phyloP scores from a whole-genome alignment of 2,113 vertebrate genomes.

The Corythaeola cristata region DNA sequence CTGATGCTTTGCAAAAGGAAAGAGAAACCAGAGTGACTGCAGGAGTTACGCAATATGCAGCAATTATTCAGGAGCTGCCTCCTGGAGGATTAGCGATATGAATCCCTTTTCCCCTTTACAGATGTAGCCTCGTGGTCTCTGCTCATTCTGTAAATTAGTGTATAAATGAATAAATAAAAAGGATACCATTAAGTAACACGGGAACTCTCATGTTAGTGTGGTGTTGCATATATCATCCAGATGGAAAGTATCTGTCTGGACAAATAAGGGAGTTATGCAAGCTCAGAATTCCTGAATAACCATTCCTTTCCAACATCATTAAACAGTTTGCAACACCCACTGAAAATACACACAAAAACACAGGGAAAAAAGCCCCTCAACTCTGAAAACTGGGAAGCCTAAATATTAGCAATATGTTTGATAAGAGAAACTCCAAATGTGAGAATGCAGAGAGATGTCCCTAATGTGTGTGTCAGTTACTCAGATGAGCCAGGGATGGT shows the following conservation, averaged over 20 bases:
- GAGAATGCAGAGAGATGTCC: not conserved
- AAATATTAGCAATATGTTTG: not conserved
- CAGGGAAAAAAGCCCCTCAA: accelerated
- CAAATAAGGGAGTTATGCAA: constrained; percentile 33
- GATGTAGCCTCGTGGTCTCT: not conserved
- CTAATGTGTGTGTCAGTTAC: not conserved
- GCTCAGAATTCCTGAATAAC: constrained; percentile 10
- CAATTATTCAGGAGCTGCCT: not conserved
- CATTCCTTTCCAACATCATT: not conserved
- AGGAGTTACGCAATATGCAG: not conserved
- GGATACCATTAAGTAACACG: not conserved
- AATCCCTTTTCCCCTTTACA: not conserved
- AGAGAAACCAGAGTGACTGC: not conserved
- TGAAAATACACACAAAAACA: not conserved
- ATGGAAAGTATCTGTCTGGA: constrained; percentile 22
- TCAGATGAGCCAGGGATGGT: not conserved
- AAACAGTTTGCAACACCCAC: not conserved
- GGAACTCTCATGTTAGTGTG: not conserved
- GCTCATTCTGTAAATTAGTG: not conserved
- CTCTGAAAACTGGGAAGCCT: not conserved
- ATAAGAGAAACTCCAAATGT: not conserved
- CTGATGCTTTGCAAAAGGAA: not conserved
- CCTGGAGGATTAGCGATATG: not conserved
- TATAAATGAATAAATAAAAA: constrained; percentile 14
- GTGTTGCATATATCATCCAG: not conserved